Base-by-base conservation (phyloP, 2,888 invertebrate genomes). In the Neoitamus cyanurus region DNA sequence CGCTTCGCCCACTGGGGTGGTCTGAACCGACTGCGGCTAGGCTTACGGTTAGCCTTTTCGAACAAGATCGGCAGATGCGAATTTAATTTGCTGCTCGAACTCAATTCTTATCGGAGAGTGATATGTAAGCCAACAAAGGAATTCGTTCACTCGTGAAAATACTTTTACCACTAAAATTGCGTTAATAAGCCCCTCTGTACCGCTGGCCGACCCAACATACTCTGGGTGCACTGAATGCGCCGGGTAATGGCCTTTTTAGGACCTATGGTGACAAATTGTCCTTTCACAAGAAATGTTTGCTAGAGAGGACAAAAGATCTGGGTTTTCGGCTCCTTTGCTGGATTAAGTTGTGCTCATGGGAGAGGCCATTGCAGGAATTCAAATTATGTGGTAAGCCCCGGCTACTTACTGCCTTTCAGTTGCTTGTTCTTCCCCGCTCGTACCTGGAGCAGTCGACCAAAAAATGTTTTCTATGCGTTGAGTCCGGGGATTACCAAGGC, bases 41-140 rank as follows among this genome's bases (percentile, higher is more conserved):
- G 9, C 2, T 20, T 11, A 20, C 20, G n/a, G 48, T 58, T 83
- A 28, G 28, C 34, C 15, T 73, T 73, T 36, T 28, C n/a, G 69
- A 46, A 48, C n/a, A 31, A 37, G 48, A 28, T 80, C 72, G 84
- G 68, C 84, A 84, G 84, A 84, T 84, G 84, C 73, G 84, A 84
- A 72, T 72, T 84, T 84, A 84, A 84, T 84, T 84, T 84, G 42
- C 46, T 78, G 25, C 30, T 28, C 20, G 15, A n/a, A 58, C 68
- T 82, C 15, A 36, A 82, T 37, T 69, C 36, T 69, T 36, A 9
- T 4, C 34, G 36, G 3, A 36, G 36, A 82, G 28, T 15, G 37
- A 82, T n/a, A 82, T 82, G 25, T 34, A 5, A 30, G 46, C 15
- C 13, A 34, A 84, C 73, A 73, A 72, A 31, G 37, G 15, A 75